Evolutionary conservation across 2,797 vertebrate species (phyloP).

Genomic region (Urosaurus nigricauda): DNA sequence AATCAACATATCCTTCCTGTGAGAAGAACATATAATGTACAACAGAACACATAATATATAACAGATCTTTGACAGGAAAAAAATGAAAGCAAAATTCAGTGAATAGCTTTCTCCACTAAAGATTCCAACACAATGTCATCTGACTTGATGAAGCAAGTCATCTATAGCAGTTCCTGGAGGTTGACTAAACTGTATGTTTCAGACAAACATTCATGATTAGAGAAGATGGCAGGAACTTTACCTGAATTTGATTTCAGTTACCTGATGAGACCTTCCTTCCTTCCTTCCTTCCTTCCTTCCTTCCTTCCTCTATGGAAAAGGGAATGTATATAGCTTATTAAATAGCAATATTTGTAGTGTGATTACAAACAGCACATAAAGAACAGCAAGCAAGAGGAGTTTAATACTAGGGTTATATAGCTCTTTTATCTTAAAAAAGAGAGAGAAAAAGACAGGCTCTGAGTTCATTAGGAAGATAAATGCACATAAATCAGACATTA

Average conservation of each 20-base stretch:
- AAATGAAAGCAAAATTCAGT: slow-evolving; percentile 65
- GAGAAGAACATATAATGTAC: slow-evolving; percentile 60
- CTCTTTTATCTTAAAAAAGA: background rate
- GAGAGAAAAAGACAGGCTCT: background rate
- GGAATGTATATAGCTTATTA: slow-evolving; percentile 40
- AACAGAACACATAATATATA: slow-evolving; percentile 55
- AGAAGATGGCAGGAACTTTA: slow-evolving; percentile 33
- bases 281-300: no score
- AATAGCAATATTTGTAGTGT: background rate
- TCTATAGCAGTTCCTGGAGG: slow-evolving; percentile 66
- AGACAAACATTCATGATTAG: slow-evolving; percentile 52
- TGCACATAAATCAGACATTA: no score
- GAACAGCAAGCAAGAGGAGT: slow-evolving; percentile 9
- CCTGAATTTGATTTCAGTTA: slow-evolving; percentile 66
- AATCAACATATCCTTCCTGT: slow-evolving; percentile 59
- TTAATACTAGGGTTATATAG: background rate
- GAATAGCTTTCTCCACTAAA: slow-evolving; percentile 70
- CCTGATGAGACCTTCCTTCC: slow-evolving; percentile 17
- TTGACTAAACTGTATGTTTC: slow-evolving; percentile 57
- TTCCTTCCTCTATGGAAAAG: background rate
- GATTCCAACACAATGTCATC: slow-evolving; percentile 66
- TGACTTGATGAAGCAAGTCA: slow-evolving; percentile 68
- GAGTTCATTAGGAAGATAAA: no score
- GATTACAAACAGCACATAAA: slow-evolving; percentile 29
- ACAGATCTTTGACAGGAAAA: slow-evolving; percentile 57